Conservation (phyloP, 2,113 vertebrate genomes). For the Peromyscus polionotus region DNA sequence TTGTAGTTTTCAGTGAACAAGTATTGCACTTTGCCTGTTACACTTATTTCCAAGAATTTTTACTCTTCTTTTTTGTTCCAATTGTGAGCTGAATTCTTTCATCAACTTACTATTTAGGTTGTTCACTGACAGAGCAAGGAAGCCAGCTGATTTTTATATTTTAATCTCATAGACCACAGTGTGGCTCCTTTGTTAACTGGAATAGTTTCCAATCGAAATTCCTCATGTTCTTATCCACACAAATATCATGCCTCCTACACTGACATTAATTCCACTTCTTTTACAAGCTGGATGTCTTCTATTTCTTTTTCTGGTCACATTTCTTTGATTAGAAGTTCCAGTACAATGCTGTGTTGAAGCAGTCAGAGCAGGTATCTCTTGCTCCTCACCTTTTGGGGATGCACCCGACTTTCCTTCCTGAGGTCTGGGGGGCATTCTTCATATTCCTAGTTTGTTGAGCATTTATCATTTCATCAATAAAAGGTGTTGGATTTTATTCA, state of each 20-base stretch:
- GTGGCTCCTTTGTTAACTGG: not conserved
- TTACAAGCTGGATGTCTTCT: not conserved
- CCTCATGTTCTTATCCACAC: not conserved
- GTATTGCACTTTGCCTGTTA: not conserved
- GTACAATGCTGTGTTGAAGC: not conserved
- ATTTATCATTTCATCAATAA: not conserved
- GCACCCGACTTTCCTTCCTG: not conserved
- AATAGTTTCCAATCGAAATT: not conserved
- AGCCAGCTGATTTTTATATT: not conserved
- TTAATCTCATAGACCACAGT: not conserved
- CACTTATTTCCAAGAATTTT: not conserved
- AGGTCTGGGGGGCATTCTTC: not conserved
- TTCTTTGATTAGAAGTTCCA: not conserved
- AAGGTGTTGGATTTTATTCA: not conserved
- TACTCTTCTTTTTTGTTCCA: not conserved
- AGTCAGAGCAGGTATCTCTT: not conserved
- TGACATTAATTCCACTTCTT: not conserved
- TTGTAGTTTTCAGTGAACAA: not conserved
- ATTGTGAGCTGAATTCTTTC: not conserved
- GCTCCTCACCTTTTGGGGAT: not conserved
- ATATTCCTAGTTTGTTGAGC: not conserved
- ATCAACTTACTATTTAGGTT: not conserved
- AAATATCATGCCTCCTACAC: not conserved
- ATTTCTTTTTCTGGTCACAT: not conserved
- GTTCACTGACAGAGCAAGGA: not conserved